Evolutionary conservation across 1,140 invertebrate genomes (phyloP).

Genomic region (Drosophila auraria): DNA sequence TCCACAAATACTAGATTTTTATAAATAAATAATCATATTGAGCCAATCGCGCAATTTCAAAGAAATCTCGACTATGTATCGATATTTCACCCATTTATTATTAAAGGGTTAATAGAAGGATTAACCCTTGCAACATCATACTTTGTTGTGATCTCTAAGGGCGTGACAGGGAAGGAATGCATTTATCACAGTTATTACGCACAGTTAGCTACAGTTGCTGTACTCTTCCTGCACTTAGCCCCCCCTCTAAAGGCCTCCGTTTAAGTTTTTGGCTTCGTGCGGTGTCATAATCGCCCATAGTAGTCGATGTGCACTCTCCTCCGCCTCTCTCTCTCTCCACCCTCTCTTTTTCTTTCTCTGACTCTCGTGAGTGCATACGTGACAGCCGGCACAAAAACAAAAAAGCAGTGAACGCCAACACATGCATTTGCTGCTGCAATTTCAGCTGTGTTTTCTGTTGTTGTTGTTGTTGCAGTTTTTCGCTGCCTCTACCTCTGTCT

Average conservation of each 20-base stretch:
- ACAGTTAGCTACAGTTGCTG: constrained; percentile 14
- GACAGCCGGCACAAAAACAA: constrained; percentile 56
- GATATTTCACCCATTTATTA: no score
- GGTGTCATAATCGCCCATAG: constrained; percentile 68
- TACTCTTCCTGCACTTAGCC: constrained; percentile 21
- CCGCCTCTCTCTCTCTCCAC: constrained; percentile 1
- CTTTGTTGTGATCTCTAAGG: background rate
- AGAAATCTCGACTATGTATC: background rate
- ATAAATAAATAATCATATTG: background rate
- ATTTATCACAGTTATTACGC: constrained; percentile 46
- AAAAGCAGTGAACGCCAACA: constrained; percentile 38
- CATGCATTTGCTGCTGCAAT: constrained; percentile 26
- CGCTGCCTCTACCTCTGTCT: constrained; percentile 31
- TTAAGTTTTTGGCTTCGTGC: constrained; percentile 59
- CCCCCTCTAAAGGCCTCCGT: constrained; percentile 2
- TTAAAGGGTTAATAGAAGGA: background rate
- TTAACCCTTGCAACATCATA: background rate
- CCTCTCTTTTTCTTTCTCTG: background rate
- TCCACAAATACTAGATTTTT: no score
- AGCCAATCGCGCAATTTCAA: background rate
- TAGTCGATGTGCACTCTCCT: constrained; percentile 2
- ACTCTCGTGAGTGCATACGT: constrained; percentile 40
- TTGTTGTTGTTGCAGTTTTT: constrained; percentile 9
- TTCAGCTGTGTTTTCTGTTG: background rate
- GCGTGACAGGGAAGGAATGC: background rate